phyloP scores from a whole-genome alignment of 2,113 vertebrate genomes.

The Poeciliopsis prolifica region DNA sequence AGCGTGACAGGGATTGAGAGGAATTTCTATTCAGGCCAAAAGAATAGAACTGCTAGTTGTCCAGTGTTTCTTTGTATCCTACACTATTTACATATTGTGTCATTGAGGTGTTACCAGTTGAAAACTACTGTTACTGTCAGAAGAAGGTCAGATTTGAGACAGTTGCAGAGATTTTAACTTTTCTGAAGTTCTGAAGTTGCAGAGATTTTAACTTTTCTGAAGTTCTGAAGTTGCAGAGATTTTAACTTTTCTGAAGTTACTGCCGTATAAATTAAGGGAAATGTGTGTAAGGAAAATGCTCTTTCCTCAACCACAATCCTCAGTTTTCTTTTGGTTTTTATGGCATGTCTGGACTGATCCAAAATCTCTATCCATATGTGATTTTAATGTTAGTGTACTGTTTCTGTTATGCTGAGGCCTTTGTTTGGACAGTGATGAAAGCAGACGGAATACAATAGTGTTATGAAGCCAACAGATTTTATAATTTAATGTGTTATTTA shows the following conservation, averaged over 20 bases:
- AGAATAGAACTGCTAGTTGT: slow-evolving; percentile 26
- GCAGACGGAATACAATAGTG: slow-evolving; percentile 29
- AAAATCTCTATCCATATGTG: slow-evolving; percentile 31
- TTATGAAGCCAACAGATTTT: slow-evolving; percentile 40
- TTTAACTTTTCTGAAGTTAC: slow-evolving; percentile 9
- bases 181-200: background rate
- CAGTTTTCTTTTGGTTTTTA: background rate
- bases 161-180: background rate
- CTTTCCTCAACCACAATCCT: background rate
- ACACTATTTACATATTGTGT: slow-evolving; percentile 35
- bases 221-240: background rate
- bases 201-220: slow-evolving; percentile 3
- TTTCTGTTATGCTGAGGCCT: slow-evolving; percentile 22
- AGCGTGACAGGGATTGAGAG: slow-evolving; percentile 47
- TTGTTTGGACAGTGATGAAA: slow-evolving; percentile 57
- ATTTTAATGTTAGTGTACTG: slow-evolving; percentile 51
- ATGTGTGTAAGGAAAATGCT: background rate
- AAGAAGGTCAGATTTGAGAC: background rate
- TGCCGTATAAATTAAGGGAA: background rate
- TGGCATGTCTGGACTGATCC: slow-evolving; percentile 29
- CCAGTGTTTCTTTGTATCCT: slow-evolving; percentile 17
- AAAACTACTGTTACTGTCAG: slow-evolving; percentile 12
- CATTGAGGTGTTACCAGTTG: slow-evolving; percentile 19
- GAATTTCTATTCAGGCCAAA: slow-evolving; percentile 32
- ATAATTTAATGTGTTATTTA: slow-evolving; percentile 49